A percentile compares a stretch with the other conserved stretches of the same genome.
These are phyloP conservation scores for Phallusia fumigata DNA, from an alignment of 23 tunicate genomes.

Conservation along the genomic window DNA sequence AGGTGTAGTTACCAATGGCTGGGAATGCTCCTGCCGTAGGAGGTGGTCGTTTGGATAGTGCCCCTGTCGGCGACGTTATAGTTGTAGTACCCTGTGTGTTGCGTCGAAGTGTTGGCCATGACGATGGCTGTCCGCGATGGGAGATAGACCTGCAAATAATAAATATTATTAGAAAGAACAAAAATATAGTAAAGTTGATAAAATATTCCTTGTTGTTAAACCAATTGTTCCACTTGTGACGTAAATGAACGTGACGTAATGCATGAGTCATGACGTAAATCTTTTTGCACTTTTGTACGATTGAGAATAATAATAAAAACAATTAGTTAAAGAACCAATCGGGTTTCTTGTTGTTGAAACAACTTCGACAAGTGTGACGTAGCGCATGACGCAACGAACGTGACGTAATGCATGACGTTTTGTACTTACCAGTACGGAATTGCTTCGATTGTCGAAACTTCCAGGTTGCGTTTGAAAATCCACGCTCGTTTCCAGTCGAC, in stretches of 20 bases:
- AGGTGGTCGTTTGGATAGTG: not conserved
- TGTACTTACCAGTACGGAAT: constrained; percentile 55
- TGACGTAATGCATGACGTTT: too few species aligned
- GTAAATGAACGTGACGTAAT: too few species aligned
- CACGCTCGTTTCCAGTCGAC: constrained; percentile 39
- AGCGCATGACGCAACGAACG: too few species aligned
- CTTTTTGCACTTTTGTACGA: too few species aligned
- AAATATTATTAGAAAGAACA: not conserved
- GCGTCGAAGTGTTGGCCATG: constrained; percentile 14
- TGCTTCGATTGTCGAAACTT: constrained; percentile 43
- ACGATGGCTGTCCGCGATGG: constrained; percentile 43
- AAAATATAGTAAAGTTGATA: not conserved
- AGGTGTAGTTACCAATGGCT: not conserved
- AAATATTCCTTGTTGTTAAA: too few species aligned
- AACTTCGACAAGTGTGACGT: too few species aligned
- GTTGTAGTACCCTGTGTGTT: not conserved
- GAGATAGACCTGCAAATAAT: constrained; percentile 7
- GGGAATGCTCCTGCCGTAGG: not conserved
- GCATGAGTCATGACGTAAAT: too few species aligned
- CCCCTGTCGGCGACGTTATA: not conserved
- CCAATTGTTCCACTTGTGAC: too few species aligned
- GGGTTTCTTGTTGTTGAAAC: too few species aligned
- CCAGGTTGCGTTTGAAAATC: constrained; percentile 26
- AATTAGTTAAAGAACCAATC: too few species aligned
- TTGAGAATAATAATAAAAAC: too few species aligned